These are phyloP conservation scores for Helicoverpa zea DNA, from an alignment of 1,140 invertebrate species.

Conservation along the genomic window DNA sequence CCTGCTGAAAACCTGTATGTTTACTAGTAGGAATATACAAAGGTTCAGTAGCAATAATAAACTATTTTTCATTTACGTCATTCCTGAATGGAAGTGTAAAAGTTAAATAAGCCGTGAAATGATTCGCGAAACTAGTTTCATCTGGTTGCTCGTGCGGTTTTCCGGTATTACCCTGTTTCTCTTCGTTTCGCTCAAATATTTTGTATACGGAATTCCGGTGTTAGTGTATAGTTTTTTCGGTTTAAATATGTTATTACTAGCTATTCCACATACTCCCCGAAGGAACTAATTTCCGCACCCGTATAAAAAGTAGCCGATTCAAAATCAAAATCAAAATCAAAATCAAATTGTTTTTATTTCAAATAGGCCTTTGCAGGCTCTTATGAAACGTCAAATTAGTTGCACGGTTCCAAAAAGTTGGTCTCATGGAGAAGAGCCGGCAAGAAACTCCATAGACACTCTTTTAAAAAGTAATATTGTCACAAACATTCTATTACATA, in stretches of 20 bases:
- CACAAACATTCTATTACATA: too few species aligned
- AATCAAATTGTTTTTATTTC: too few species aligned
- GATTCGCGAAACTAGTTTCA: constrained; percentile 28
- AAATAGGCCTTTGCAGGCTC: too few species aligned
- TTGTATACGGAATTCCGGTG: background rate
- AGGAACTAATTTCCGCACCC: too few species aligned
- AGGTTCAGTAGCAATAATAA: background rate
- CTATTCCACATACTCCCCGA: too few species aligned
- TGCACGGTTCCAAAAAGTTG: too few species aligned
- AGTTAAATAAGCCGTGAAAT: constrained; percentile 32
- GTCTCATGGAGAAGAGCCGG: too few species aligned
- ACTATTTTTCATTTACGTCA: constrained; percentile 20
- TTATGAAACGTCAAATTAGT: too few species aligned
- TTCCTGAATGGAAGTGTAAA: background rate
- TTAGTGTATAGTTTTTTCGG: background rate
- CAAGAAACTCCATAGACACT: too few species aligned
- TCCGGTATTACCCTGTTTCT: background rate
- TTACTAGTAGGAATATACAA: background rate
- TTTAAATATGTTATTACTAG: background rate
- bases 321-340: too few species aligned
- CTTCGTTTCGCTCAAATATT: constrained; percentile 4
- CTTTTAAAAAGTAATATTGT: too few species aligned
- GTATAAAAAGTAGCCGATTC: too few species aligned
- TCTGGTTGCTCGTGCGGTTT: background rate
- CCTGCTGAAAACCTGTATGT: background rate